phyloP scores from a whole-genome alignment of 1,140 invertebrate genomes.

The Drosophila sp. region DNA sequence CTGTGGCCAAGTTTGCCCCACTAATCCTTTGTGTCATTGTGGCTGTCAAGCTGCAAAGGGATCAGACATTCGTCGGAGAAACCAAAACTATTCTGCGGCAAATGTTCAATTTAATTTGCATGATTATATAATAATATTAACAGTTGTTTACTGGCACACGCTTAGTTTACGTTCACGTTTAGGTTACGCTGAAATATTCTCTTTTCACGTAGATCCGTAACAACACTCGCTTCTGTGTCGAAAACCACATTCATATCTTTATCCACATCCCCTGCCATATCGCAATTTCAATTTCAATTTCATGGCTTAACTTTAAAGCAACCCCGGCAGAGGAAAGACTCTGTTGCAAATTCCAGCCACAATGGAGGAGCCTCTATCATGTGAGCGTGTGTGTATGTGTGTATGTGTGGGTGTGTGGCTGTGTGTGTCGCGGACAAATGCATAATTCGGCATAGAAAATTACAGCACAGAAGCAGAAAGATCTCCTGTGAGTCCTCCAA shows the following conservation, averaged over 20 bases:
- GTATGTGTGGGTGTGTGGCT: slow-evolving; percentile 35
- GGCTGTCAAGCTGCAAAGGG: background rate
- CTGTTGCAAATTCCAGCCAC: slow-evolving; percentile 5
- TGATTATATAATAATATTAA: slow-evolving; percentile 19
- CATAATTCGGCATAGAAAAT: slow-evolving; percentile 74
- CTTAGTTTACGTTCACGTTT: background rate
- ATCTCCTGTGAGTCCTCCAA: slow-evolving; percentile 43
- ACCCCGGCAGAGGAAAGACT: background rate
- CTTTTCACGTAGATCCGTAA: background rate
- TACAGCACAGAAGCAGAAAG: slow-evolving; percentile 35
- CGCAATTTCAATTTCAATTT: slow-evolving; percentile 14
- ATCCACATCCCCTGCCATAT: slow-evolving; percentile 19
- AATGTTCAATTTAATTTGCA: slow-evolving; percentile 35
- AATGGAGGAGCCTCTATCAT: slow-evolving; percentile 21
- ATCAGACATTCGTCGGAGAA: background rate
- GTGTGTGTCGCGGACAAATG: slow-evolving; percentile 50
- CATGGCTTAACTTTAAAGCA: slow-evolving; percentile 31
- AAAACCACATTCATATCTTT: slow-evolving; percentile 6
- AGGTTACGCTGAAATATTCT: background rate
- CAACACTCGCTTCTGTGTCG: background rate
- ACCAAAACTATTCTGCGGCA: slow-evolving; percentile 42
- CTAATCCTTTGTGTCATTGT: slow-evolving; percentile 39
- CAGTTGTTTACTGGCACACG: slow-evolving; percentile 3
- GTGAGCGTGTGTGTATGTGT: slow-evolving; percentile 29
- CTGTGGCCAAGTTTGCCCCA: slow-evolving; percentile 13